Percentiles rank a stretch among this genome's conserved stretches.
These are phyloP conservation scores for Callitettix versicolor DNA, from an alignment of 1,140 invertebrate species.

Conservation along the genomic window DNA sequence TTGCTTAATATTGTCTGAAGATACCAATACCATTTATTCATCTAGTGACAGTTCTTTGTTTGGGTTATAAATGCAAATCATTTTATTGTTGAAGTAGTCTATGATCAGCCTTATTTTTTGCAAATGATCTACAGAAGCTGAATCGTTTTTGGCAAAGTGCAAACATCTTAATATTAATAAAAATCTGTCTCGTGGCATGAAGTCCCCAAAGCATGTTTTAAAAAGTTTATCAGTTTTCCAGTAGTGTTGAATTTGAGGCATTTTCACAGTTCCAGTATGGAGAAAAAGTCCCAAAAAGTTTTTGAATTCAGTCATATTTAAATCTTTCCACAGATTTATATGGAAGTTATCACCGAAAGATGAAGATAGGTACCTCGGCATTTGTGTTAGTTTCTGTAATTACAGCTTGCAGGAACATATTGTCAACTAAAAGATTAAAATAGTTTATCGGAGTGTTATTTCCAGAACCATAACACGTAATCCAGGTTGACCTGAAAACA, in stretches of 20 bases:
- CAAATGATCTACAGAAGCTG: too few relatives aligned
- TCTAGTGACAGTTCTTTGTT: constrained; percentile 22
- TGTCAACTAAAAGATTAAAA: neutral
- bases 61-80: constrained; percentile 6
- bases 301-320: neutral
- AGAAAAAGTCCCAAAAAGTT: neutral
- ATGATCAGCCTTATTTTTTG: neutral
- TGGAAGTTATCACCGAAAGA: neutral
- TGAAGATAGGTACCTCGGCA: neutral
- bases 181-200: constrained; percentile 14
- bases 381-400: neutral
- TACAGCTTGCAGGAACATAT: neutral
- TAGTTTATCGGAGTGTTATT: neutral
- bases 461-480: too few relatives aligned
- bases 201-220: neutral
- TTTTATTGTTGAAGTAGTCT: constrained; percentile 8
- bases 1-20: constrained; percentile 28
- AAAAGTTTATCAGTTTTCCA: constrained; percentile 7
- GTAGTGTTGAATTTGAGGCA: neutral
- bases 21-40: constrained; percentile 27
- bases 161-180: neutral
- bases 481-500: too few relatives aligned
- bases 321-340: constrained; percentile 5
- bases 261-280: neutral
- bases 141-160: constrained; percentile 3